Conservation (phyloP, 2,797 vertebrate genomes). For the Argyrosomus regius region DNA sequence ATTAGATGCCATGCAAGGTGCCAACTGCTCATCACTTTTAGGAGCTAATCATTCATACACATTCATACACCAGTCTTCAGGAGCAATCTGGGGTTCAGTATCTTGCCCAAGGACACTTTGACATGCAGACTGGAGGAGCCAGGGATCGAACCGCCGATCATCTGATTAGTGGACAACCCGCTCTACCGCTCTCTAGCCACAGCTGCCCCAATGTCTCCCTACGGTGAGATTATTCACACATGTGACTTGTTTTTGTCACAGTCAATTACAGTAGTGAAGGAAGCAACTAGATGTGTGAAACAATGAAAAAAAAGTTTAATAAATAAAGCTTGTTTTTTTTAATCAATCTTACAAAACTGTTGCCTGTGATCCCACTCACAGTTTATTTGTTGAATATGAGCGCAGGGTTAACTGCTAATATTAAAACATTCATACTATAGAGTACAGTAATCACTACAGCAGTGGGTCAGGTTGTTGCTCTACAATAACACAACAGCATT, state of each 20-base stretch:
- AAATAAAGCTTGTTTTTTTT: conserved; percentile 21
- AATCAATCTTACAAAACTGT: neutral
- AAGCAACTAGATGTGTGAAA: conserved; percentile 29
- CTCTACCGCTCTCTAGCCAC: too few relatives aligned
- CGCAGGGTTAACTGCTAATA: conserved; percentile 9
- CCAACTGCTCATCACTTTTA: too few relatives aligned
- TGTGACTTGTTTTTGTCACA: neutral
- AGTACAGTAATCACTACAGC: conserved; percentile 24
- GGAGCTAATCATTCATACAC: too few relatives aligned
- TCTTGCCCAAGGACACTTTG: too few relatives aligned
- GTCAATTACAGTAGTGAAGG: conserved; percentile 6
- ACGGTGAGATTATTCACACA: neutral
- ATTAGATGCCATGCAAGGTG: too few relatives aligned
- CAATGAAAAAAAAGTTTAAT: neutral
- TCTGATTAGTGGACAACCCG: too few relatives aligned
- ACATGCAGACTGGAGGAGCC: too few relatives aligned
- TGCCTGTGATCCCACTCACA: neutral
- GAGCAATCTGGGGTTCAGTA: too few relatives aligned
- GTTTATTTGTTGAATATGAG: neutral
- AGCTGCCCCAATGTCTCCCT: neutral
- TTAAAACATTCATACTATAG: conserved; percentile 4
- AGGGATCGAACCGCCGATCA: too few relatives aligned
- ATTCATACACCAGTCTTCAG: too few relatives aligned
- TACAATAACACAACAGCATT: conserved; percentile 33
- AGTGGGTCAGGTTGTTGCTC: conserved; percentile 8